Conservation (phyloP, 2,113 vertebrate genomes). For the Pipa parva region DNA sequence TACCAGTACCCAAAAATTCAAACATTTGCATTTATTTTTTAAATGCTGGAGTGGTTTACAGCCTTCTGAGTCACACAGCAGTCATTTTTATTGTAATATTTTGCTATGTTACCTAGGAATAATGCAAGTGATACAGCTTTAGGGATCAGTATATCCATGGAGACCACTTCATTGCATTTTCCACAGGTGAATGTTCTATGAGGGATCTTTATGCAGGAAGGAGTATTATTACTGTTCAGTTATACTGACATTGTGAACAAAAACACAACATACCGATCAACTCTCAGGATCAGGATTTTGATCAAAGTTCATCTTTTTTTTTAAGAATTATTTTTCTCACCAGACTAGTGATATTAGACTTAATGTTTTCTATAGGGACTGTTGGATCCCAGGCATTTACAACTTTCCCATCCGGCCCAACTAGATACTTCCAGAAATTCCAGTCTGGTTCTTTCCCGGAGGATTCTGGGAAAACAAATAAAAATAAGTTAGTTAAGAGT, state of each 20-base stretch:
- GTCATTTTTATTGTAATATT: too few species aligned
- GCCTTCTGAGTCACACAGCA: too few species aligned
- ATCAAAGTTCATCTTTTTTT: slow-evolving; percentile 85
- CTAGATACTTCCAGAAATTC: slow-evolving; percentile 98
- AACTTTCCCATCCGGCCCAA: slow-evolving; percentile 80
- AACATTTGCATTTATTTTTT: too few species aligned
- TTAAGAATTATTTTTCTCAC: slow-evolving; percentile 88
- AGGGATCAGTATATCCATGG: too few species aligned
- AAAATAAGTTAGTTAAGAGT: not conserved
- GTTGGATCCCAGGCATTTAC: slow-evolving; percentile 84
- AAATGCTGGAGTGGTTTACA: too few species aligned
- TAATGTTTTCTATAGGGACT: slow-evolving; percentile 79
- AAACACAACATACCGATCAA: not conserved
- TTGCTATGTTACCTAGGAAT: too few species aligned
- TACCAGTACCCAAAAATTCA: too few species aligned
- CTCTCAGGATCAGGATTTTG: not conserved
- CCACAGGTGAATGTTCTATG: too few species aligned
- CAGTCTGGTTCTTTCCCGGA: slow-evolving; percentile 88
- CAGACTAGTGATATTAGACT: slow-evolving; percentile 75
- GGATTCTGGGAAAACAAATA: slow-evolving; percentile 61
- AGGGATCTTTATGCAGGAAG: not conserved
- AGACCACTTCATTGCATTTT: too few species aligned
- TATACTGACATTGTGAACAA: not conserved
- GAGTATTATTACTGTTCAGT: not conserved
- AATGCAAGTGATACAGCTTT: too few species aligned